Evolutionary conservation across 2,888 invertebrate species (phyloP), one percentile per base, ranked within the genome.

Genomic region (Pedicia rivosa): DNA sequence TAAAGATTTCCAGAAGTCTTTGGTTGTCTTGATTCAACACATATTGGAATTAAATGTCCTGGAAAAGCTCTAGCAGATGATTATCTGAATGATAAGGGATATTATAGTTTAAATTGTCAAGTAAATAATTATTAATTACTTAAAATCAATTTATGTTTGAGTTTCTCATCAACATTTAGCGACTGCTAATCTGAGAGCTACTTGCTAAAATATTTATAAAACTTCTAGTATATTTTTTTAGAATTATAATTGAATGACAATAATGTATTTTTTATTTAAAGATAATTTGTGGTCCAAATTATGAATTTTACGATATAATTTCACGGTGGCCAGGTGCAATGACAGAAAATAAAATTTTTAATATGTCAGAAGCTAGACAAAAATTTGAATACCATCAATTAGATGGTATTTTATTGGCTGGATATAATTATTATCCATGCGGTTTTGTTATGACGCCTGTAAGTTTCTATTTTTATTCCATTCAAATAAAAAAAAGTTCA

Each of bases 291-390:
- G 48, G 48, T 28, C 47, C 46, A 10, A 42, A 47, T 38, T 35
- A 35, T 12, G 43, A 47, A 41, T 43, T 47, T 32, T 36, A 41
- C 16, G 46, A 46, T 29, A 32, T 48, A 20, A 42, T 46, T 13
- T 42, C 45, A n/a, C n/a, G n/a, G 13, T 48, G 42, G 39, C 46
- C 46, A 4, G 46, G 48, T 6, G 44, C 43, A 8, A 43, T 44
- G 14, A 42, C 46, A 12, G 45, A 46, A 35, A 48, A 46, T 29
- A 42, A 46, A 39, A 48, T 48, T 30, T 48, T 43, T 28, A 41
- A 38, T 19, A 38, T 41, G 14, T 42, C 46, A 10, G 44, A 46
- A 12, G 35, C 46, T 10, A 43, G 44, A 32, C 36, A 42, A 29
- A 40, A 39, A 12, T 40, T 46, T 24, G 30, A 43, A 7, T 37